These are phyloP conservation scores for Muntiacus reevesi DNA, from an alignment of 2,113 vertebrate genomes.

Conservation along the genomic window DNA sequence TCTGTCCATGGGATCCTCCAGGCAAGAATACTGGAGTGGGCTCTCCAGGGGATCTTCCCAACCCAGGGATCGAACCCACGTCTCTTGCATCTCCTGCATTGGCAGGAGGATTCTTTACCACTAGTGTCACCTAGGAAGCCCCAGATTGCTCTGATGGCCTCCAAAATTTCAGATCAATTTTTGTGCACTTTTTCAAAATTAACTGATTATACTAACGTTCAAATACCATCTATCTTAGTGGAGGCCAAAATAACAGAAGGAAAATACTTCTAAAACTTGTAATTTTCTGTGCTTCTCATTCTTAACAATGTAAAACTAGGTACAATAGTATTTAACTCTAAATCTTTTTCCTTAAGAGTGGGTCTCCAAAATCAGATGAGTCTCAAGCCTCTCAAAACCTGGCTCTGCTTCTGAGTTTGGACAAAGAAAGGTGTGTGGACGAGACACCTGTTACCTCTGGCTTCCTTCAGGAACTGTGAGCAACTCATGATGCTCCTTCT, in stretches of 20 bases:
- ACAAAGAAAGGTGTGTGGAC: neutral
- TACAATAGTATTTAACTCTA: neutral
- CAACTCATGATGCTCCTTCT: neutral
- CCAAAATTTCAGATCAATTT: neutral
- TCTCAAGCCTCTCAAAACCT: neutral
- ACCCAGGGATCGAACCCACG: rapidly evolving
- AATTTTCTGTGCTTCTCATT: neutral
- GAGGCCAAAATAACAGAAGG: neutral
- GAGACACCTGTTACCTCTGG: neutral
- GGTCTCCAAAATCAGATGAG: neutral
- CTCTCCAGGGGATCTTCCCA: neutral
- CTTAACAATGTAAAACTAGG: neutral
- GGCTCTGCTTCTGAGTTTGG: neutral
- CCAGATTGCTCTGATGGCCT: neutral
- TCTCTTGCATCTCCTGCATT: neutral
- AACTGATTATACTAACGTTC: neutral
- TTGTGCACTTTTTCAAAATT: neutral
- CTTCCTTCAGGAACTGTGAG: neutral
- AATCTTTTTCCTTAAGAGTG: neutral
- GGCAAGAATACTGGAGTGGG: neutral
- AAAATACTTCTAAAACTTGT: neutral
- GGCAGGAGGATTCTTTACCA: neutral
- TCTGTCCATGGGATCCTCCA: neutral
- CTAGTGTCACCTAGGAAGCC: neutral
- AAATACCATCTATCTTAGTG: neutral